Evolutionary conservation across 2,797 vertebrate genomes (phyloP).

Genomic region (Trachops cirrhosus): DNA sequence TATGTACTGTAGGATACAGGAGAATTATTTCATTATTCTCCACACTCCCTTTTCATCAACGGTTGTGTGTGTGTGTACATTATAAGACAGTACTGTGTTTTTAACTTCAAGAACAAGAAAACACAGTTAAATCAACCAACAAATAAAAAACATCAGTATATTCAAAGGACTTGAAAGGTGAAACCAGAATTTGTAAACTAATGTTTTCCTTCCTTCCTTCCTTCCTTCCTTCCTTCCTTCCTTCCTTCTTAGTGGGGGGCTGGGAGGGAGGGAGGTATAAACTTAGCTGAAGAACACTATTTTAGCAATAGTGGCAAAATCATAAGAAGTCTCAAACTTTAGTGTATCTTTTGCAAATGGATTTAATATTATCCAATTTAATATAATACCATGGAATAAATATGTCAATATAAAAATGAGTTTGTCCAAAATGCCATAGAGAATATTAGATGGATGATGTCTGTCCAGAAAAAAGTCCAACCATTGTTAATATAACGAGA

Average conservation of each 20-base stretch:
- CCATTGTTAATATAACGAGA: too few species aligned
- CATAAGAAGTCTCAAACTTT: background rate
- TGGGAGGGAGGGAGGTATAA: fast-evolving
- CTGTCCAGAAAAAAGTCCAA: too few species aligned
- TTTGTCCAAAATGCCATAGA: background rate
- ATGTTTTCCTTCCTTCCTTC: background rate
- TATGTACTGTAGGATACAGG: background rate
- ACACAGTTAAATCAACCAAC: background rate
- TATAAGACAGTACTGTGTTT: background rate
- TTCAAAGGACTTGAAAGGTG: background rate
- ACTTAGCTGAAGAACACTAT: too few species aligned
- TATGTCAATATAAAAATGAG: background rate
- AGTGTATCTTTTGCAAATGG: background rate
- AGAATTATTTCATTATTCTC: background rate
- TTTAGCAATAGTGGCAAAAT: background rate
- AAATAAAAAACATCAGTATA: background rate
- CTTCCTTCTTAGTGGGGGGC: background rate
- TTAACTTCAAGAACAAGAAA: background rate
- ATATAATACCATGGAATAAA: background rate
- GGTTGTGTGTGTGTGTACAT: background rate
- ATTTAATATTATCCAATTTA: background rate
- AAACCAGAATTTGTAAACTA: background rate
- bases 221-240: too few species aligned
- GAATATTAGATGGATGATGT: background rate
- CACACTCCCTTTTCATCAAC: background rate